These are phyloP conservation scores for Octomys mimax DNA, from an alignment of 2,797 vertebrate species.

Conservation along the genomic window DNA sequence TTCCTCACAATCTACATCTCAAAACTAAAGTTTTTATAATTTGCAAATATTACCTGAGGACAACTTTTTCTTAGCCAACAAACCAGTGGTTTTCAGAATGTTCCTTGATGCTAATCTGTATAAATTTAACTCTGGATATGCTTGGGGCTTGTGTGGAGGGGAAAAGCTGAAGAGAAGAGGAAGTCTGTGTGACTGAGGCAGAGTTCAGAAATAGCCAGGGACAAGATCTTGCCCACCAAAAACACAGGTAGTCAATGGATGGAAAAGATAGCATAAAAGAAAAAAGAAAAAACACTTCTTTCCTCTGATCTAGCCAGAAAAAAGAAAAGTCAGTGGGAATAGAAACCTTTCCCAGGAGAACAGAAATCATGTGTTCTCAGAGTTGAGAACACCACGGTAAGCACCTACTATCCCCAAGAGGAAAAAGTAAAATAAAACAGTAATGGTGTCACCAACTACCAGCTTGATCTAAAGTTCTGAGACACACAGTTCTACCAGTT, in stretches of 20 bases:
- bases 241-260: constrained; percentile 7
- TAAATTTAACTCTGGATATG: constrained; percentile 39
- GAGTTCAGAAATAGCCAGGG: constrained; percentile 9
- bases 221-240: not conserved
- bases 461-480: constrained; percentile 63
- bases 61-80: constrained; percentile 4
- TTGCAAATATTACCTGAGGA: constrained; percentile 36
- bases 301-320: constrained; percentile 35
- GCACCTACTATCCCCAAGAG: constrained; percentile 63
- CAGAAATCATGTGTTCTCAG: constrained; percentile 60
- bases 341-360: constrained; percentile 63
- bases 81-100: constrained; percentile 51
- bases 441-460: constrained; percentile 59
- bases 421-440: constrained; percentile 54
- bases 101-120: constrained; percentile 30
- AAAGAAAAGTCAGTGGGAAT: constrained; percentile 20
- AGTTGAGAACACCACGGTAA: constrained; percentile 31
- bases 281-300: not conserved
- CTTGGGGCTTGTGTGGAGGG: not conserved
- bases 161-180: not conserved
- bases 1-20: not conserved
- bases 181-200: not conserved
- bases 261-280: constrained; percentile 41
- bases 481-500: not conserved
- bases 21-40: not conserved